Percentiles rank a stretch among this genome's conserved stretches.
These are phyloP conservation scores for Trachelipus rathkii DNA, from an alignment of 1,140 invertebrate genomes.

Conservation along the genomic window DNA sequence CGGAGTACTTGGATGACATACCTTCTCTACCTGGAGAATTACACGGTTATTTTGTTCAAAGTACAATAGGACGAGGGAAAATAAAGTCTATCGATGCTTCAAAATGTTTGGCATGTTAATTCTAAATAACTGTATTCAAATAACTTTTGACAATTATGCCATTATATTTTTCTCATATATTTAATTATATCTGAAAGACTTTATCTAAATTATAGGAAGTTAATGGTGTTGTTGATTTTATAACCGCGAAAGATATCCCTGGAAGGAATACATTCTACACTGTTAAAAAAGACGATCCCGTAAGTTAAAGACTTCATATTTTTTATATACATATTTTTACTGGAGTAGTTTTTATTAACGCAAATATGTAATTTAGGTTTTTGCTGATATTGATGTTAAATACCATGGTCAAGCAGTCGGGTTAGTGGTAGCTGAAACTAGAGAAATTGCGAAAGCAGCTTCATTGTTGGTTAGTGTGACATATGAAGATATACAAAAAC, in stretches of 20 bases:
- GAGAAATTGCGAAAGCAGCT: slow-evolving; percentile 52
- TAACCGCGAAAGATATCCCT: slow-evolving; percentile 52
- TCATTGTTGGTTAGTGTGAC: slow-evolving; percentile 51
- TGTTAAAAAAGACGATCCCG: too few relatives aligned
- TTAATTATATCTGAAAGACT: not conserved
- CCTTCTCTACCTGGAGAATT: not conserved
- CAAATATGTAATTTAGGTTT: slow-evolving; percentile 47
- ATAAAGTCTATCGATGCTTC: not conserved
- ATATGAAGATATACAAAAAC: slow-evolving; percentile 50
- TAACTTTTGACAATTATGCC: too few relatives aligned
- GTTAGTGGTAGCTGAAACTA: slow-evolving; percentile 51
- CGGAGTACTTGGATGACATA: not conserved
- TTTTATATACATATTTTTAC: too few relatives aligned
- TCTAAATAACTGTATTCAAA: too few relatives aligned
- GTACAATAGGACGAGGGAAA: not conserved
- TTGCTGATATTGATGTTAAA: slow-evolving; percentile 55
- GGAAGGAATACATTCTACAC: slow-evolving; percentile 47
- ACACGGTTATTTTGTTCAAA: not conserved
- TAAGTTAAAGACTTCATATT: too few relatives aligned
- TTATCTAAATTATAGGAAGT: slow-evolving; percentile 36
- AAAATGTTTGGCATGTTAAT: not conserved
- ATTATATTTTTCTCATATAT: too few relatives aligned
- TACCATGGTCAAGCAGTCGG: slow-evolving; percentile 58
- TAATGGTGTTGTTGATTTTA: slow-evolving; percentile 50
- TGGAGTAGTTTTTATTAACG: too few relatives aligned